Conservation (phyloP, 2,797 vertebrate species). For the Netta rufina region DNA sequence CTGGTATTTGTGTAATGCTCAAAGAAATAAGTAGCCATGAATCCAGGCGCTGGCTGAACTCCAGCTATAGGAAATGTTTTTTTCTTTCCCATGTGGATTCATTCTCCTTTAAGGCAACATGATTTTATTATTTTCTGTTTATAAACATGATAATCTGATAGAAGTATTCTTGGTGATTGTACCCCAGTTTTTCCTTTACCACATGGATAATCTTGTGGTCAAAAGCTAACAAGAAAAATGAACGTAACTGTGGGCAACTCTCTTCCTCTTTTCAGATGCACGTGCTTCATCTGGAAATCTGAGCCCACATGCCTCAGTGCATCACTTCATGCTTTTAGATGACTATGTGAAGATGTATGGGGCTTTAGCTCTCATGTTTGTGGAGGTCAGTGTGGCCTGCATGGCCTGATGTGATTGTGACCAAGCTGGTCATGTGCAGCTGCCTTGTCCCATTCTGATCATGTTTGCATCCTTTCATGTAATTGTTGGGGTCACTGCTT, state of each 20-base stretch:
- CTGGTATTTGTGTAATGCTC: neutral
- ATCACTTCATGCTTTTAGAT: neutral
- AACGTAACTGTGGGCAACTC: neutral
- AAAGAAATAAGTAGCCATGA: neutral
- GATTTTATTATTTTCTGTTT: neutral
- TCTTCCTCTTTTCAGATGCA: neutral
- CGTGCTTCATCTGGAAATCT: neutral
- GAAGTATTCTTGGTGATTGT: neutral
- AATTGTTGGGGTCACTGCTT: neutral
- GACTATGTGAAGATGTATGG: neutral
- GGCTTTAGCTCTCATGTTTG: accelerated
- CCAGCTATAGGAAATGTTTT: neutral
- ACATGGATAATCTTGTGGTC: neutral
- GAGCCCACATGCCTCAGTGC: neutral
- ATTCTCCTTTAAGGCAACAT: neutral
- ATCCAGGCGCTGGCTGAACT: neutral
- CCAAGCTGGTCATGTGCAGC: too few species aligned
- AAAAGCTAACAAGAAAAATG: neutral
- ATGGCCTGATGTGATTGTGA: neutral
- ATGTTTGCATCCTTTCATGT: accelerated
- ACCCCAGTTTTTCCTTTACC: neutral
- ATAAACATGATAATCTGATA: neutral
- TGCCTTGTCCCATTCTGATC: neutral
- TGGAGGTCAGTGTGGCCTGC: neutral
- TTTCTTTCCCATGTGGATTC: neutral